These are phyloP conservation scores for Baccha elongata DNA, from an alignment of 2,888 invertebrate species.

Conservation along the genomic window DNA sequence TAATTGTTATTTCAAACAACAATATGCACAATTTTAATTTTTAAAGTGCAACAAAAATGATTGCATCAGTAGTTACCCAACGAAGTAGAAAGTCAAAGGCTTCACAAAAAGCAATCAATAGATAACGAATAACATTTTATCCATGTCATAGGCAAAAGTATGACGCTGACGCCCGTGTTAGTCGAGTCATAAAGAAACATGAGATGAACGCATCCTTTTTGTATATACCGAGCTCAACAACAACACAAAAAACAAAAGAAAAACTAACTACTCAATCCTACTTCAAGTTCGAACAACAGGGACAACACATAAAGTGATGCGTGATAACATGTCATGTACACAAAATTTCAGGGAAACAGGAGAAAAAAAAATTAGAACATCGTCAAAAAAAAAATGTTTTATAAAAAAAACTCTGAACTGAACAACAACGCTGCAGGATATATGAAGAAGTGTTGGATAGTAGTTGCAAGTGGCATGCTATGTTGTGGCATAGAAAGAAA, in stretches of 20 bases:
- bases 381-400: conserved; percentile 16
- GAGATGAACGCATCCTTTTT: conserved; percentile 20
- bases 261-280: conserved; percentile 12
- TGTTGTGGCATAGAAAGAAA: conserved; percentile 19
- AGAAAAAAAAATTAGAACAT: conserved; percentile 17
- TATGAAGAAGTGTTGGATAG: conserved; percentile 20
- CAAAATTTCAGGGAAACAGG: conserved; percentile 39
- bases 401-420: conserved; percentile 23
- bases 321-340: conserved; percentile 68
- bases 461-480: conserved; percentile 51
- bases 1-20: background rate
- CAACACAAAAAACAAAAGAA: background rate
- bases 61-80: conserved; percentile 5
- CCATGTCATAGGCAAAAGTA: background rate
- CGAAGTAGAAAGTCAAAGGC: background rate
- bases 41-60: conserved; percentile 4
- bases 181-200: conserved; percentile 18
- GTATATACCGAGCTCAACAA: too few relatives aligned
- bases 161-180: background rate
- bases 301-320: conserved; percentile 48
- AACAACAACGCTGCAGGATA: conserved; percentile 37
- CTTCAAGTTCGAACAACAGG: conserved; percentile 38
- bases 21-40: background rate
- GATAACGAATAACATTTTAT: conserved; percentile 34
- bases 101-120: conserved; percentile 43